Evolutionary conservation across 2,888 invertebrate genomes (phyloP), one percentile per base, ranked within the genome.

Genomic region (Patella ulyssiponensis): DNA sequence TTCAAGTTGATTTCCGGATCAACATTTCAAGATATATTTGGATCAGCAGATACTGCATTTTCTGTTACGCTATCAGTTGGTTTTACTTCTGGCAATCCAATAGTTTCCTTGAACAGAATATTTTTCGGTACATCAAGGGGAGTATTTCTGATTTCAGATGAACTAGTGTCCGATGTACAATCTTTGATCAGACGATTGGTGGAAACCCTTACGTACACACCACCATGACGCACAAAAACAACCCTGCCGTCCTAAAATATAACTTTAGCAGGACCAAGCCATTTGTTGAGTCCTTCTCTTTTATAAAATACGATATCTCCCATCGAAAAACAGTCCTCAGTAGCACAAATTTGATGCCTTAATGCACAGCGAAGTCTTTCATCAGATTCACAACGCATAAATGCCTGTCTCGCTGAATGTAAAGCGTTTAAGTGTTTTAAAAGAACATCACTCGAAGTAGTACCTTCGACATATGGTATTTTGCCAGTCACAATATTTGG

Each of bases 151-250:
- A 27, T 1, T 27, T 27, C 27, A 27, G 27, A 3, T 27, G 27
- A 27, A 27, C 27, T 27, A 27, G 27, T 27, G 27, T 27, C 27
- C 27, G 9, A 9, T 20, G 17, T n/a, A 12, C 1, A 64, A 20
- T 64, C 64, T 64, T 64, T 64, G n/a, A 64, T 64, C 7, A 64
- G 1, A 64, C n/a, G 64, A 64, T 64, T 64, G 14, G 64, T 64
- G 1, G 64, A 64, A 64, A 64, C 64, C 14, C 64, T 17, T 20
- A 64, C 64, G 17, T 64, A 64, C 11, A 64, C 64, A n/a, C n/a
- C n/a, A n/a, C n/a, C n/a, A n/a, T n/a, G n/a, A n/a, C n/a, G n/a
- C n/a, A n/a, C n/a, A n/a, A 64, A 64, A 3, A 64, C 64, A 9
- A 64, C 9, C 9, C 64, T 17, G n/a, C 64, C 64, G 23, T 64